phyloP scores from a whole-genome alignment of 2,797 vertebrate species.

The Rhabdomys pumilio region DNA sequence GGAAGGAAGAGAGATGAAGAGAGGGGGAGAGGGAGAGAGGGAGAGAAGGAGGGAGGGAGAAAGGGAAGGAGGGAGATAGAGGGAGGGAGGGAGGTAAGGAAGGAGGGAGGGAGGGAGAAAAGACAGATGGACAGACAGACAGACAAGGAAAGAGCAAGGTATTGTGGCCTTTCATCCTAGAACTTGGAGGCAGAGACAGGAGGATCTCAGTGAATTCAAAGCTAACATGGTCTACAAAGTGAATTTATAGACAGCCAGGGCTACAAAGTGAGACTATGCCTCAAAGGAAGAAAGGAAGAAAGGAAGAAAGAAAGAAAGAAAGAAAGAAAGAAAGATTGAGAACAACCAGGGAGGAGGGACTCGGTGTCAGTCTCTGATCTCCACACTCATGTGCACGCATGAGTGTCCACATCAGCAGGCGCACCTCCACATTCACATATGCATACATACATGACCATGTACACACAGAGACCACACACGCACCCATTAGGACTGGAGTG shows the following conservation, averaged over 20 bases:
- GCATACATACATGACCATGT: background rate
- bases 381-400: background rate
- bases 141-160: background rate
- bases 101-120: rapidly evolving
- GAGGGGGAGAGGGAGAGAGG: rapidly evolving
- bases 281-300: background rate
- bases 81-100: too few relatives aligned
- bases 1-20: too few relatives aligned
- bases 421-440: background rate
- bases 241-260: background rate
- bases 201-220: background rate
- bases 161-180: background rate
- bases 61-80: background rate
- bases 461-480: background rate
- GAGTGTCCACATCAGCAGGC: background rate
- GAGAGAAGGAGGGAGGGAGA: too few relatives aligned
- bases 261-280: background rate
- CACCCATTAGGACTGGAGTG: background rate
- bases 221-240: background rate
- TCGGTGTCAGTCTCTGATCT: background rate
- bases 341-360: background rate
- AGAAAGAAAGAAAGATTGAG: background rate
- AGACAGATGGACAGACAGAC: background rate
- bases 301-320: too few relatives aligned
- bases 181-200: background rate